A percentile compares a stretch with the other conserved stretches of the same genome.
Evolutionary conservation across 1,140 invertebrate genomes (phyloP).

Genomic region (Telenomus remus): DNA sequence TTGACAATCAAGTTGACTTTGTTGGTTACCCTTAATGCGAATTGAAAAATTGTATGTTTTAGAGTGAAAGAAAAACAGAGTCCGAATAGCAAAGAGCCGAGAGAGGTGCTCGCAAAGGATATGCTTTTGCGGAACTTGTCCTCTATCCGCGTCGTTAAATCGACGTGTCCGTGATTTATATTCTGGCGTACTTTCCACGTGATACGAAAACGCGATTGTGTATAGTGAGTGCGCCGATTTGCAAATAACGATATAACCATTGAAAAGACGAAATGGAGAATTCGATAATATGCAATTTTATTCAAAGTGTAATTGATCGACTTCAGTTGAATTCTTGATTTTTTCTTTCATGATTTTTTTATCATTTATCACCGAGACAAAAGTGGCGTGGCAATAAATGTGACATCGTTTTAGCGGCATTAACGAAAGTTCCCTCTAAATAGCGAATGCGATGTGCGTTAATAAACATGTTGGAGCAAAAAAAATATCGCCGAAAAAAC

Average conservation of each 20-base stretch:
- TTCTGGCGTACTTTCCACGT: conserved; percentile 46
- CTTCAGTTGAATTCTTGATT: conserved; percentile 40
- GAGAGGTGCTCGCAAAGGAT: conserved; percentile 42
- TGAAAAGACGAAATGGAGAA: conserved; percentile 52
- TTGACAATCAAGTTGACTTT: conserved; percentile 5
- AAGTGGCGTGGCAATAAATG: too few relatives aligned
- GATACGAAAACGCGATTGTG: conserved; percentile 46
- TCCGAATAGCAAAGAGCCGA: conserved; percentile 47
- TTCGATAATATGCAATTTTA: conserved; percentile 51
- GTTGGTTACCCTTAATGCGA: conserved; percentile 30
- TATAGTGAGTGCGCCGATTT: conserved; percentile 37
- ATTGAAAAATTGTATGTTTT: conserved; percentile 35
- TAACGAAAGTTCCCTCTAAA: too few relatives aligned
- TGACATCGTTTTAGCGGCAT: too few relatives aligned
- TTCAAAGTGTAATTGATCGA: conserved; percentile 49
- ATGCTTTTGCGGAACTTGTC: conserved; percentile 48
- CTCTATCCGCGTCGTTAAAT: conserved; percentile 43
- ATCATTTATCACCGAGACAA: conserved; percentile 21
- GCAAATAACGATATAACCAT: conserved; percentile 51
- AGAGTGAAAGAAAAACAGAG: conserved; percentile 31
- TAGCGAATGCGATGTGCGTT: too few relatives aligned
- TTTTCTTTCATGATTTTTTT: conserved; percentile 17
- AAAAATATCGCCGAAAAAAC: too few relatives aligned
- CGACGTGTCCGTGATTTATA: conserved; percentile 54
- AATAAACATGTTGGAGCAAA: too few relatives aligned